Conservation (phyloP, 1,140 invertebrate genomes). For the Macrobrachium rosenbergii region DNA sequence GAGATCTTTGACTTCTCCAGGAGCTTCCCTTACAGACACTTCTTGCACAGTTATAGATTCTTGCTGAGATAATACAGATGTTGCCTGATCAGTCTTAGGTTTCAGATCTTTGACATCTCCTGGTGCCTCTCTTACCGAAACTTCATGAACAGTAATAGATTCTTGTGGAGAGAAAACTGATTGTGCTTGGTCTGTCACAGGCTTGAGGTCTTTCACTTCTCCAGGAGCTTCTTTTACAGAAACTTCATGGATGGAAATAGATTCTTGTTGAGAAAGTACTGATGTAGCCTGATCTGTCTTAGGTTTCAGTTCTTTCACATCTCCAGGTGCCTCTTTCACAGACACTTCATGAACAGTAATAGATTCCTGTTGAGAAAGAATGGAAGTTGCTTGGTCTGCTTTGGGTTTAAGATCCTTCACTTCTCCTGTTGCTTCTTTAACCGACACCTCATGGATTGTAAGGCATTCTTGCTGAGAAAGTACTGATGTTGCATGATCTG, state of each 20-base stretch:
- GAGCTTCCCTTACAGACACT: conserved; percentile 72
- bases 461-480: neutral
- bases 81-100: conserved; percentile 69
- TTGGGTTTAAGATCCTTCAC: conserved; percentile 1
- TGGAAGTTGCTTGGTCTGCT: neutral
- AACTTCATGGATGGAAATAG: conserved; percentile 57
- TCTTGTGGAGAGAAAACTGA: neutral
- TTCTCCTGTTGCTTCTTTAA: neutral
- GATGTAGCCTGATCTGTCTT: conserved; percentile 1
- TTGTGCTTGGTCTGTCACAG: conserved; percentile 50
- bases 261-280: conserved; percentile 1
- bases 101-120: conserved; percentile 68
- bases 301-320: neutral
- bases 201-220: conserved; percentile 44
- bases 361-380: neutral
- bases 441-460: neutral
- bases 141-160: conserved; percentile 11
- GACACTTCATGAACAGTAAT: conserved; percentile 10
- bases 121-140: conserved; percentile 69
- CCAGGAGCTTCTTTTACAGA: conserved; percentile 20
- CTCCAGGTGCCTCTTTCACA: conserved; percentile 6
- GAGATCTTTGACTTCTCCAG: conserved; percentile 69
- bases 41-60: conserved; percentile 17
- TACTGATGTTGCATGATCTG: neutral
- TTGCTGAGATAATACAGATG: conserved; percentile 24